These are phyloP conservation scores for Aleiodes sp. DNA, from an alignment of 1,140 invertebrate genomes.

Conservation along the genomic window DNA sequence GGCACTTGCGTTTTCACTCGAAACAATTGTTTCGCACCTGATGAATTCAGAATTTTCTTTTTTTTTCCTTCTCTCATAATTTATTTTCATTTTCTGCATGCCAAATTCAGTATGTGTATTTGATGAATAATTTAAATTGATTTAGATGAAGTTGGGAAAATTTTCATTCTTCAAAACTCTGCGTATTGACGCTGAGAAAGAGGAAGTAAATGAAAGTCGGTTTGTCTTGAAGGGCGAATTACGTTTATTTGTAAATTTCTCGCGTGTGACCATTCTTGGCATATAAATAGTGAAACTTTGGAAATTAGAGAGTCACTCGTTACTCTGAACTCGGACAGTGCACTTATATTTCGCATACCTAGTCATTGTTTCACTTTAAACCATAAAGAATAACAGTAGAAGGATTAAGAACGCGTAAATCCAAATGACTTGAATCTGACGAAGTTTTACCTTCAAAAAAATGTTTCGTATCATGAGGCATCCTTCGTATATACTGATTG, in stretches of 20 bases:
- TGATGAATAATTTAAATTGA: background rate
- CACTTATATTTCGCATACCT: too few species aligned
- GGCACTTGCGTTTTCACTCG: constrained; percentile 58
- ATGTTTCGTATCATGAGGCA: too few species aligned
- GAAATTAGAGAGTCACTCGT: constrained; percentile 53
- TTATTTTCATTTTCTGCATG: background rate
- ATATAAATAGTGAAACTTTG: constrained; percentile 60
- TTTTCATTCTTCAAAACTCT: background rate
- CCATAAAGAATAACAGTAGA: too few species aligned
- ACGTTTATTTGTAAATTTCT: constrained; percentile 36
- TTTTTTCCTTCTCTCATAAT: background rate
- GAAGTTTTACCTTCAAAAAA: too few species aligned
- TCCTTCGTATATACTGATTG: too few species aligned
- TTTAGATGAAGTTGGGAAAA: constrained; percentile 12
- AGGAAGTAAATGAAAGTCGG: background rate
- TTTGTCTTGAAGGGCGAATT: constrained; percentile 45
- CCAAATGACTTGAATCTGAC: too few species aligned
- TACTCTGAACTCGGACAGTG: too few species aligned
- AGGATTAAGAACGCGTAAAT: too few species aligned
- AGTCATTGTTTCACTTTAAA: too few species aligned
- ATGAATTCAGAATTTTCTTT: constrained; percentile 37
- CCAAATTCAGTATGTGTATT: background rate
- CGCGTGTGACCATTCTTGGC: constrained; percentile 51
- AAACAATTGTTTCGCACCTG: constrained; percentile 45
- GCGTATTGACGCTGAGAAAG: background rate